These are phyloP conservation scores for Artemisiospiza belli DNA, from an alignment of 2,113 vertebrate genomes.

Conservation along the genomic window DNA sequence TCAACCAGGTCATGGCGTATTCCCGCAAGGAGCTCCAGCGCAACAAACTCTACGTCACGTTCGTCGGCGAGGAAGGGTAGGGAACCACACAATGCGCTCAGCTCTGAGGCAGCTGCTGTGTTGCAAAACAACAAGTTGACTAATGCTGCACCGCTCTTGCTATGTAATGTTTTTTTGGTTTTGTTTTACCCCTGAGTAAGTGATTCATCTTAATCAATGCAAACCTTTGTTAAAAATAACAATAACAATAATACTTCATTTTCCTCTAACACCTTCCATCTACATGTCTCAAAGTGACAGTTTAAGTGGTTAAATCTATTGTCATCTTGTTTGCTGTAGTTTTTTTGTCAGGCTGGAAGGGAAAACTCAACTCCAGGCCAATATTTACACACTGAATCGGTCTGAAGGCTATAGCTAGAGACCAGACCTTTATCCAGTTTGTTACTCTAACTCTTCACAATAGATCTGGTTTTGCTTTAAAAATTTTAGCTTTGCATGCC, in stretches of 20 bases:
- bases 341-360: background rate
- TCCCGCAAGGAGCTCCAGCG: constrained; percentile 97
- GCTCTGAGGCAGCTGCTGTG: background rate
- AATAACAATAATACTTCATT: background rate
- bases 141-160: background rate
- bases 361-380: background rate
- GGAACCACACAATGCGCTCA: background rate
- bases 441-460: background rate
- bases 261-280: background rate
- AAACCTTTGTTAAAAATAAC: background rate
- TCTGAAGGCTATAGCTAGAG: background rate
- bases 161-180: background rate
- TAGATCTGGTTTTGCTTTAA: background rate
- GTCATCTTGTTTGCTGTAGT: background rate
- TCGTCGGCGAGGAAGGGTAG: constrained; percentile 97
- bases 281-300: background rate
- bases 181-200: background rate
- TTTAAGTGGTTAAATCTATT: background rate
- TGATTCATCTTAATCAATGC: background rate
- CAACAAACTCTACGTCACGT: constrained; percentile 96
- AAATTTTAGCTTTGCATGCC: background rate
- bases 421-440: background rate
- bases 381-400: background rate
- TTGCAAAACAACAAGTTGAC: background rate
- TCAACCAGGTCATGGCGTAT: constrained; percentile 98